phyloP scores from a whole-genome alignment of 2,113 vertebrate species.

The Leucoraja erinaceus region DNA sequence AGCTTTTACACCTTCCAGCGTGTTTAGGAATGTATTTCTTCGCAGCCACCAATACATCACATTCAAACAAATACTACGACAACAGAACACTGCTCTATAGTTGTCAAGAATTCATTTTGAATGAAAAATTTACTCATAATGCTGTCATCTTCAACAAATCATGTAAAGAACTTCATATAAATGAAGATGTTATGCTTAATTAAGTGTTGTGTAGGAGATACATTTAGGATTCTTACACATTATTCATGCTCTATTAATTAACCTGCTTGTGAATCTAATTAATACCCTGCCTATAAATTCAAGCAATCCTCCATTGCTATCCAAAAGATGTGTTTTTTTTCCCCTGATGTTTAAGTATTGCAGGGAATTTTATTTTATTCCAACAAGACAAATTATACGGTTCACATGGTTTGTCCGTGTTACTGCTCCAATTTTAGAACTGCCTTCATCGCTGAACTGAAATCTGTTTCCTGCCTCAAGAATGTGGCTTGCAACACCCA shows the following conservation, averaged over 20 bases:
- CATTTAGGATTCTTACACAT: slow-evolving; percentile 19
- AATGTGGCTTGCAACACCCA: background rate
- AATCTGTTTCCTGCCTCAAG: background rate
- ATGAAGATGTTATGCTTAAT: slow-evolving; percentile 15
- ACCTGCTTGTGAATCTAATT: background rate
- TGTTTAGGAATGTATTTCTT: background rate
- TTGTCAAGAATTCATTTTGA: background rate
- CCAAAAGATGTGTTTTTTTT: background rate
- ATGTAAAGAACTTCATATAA: background rate
- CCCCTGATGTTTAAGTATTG: background rate
- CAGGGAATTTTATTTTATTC: background rate
- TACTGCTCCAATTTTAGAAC: background rate
- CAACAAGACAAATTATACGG: background rate
- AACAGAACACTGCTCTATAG: background rate
- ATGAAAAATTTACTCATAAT: background rate
- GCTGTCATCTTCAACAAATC: background rate
- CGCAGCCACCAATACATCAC: background rate
- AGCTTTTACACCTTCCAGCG: background rate
- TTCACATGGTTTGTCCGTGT: background rate
- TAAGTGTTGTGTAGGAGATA: background rate
- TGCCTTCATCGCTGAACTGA: background rate
- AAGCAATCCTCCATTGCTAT: background rate
- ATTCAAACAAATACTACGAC: background rate
- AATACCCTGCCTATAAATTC: background rate
- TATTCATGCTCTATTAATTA: slow-evolving; percentile 32